These are phyloP conservation scores for Leptodirus hochenwartii DNA, from an alignment of 2,888 invertebrate genomes.

Conservation along the genomic window DNA sequence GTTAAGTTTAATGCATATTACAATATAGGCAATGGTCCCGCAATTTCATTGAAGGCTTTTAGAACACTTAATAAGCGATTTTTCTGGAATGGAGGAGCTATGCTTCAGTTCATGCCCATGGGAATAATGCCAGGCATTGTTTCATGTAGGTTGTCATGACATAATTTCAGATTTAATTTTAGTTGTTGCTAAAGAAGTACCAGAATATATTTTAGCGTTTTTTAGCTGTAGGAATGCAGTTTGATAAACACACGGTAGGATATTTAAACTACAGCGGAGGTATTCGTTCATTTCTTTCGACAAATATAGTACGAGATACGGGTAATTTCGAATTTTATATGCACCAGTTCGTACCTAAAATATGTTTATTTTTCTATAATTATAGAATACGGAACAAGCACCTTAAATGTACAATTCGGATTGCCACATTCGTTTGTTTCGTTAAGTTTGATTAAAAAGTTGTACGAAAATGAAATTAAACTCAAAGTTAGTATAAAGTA, in stretches of 20 bases:
- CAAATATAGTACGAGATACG: constrained; percentile 62
- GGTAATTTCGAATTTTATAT: too few relatives aligned
- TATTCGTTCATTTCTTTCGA: constrained; percentile 56
- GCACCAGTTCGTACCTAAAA: too few relatives aligned
- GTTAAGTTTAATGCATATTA: too few relatives aligned
- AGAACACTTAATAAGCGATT: constrained; percentile 52
- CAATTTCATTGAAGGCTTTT: constrained; percentile 61
- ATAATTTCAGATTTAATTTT: too few relatives aligned
- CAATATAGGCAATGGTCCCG: constrained; percentile 58
- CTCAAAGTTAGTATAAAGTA: constrained; percentile 62
- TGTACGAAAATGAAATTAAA: constrained; percentile 62
- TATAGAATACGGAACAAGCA: constrained; percentile 29
- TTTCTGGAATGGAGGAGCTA: constrained; percentile 58
- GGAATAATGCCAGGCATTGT: constrained; percentile 61
- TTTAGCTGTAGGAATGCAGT: constrained; percentile 63
- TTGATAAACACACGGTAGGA: constrained; percentile 76
- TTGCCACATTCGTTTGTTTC: constrained; percentile 61
- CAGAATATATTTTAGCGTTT: constrained; percentile 5
- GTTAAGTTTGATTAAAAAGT: constrained; percentile 59
- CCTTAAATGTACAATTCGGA: constrained; percentile 64
- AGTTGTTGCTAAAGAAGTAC: constrained; percentile 1
- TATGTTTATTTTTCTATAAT: too few relatives aligned
- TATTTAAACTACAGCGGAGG: constrained; percentile 70
- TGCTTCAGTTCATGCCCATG: constrained; percentile 57
- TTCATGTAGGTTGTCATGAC: constrained; percentile 40